Base-by-base conservation (phyloP, 2,888 invertebrate species). In the Cryptocheilus praepositus region DNA sequence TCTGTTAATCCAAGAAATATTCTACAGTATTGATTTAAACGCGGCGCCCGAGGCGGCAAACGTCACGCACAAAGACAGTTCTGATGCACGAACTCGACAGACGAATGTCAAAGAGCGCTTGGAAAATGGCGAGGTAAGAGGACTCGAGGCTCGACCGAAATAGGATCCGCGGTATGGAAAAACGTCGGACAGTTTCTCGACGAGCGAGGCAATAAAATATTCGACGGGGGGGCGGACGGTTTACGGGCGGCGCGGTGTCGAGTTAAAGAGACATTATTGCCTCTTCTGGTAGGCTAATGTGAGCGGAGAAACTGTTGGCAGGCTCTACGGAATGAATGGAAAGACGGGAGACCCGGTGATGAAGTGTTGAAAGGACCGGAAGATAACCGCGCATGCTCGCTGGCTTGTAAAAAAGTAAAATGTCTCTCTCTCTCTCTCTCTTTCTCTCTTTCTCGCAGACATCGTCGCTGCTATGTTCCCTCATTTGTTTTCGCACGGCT, bases 241-340 rank as follows among this genome's bases (percentile, higher is more conserved):
- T 65, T 62, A 51, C 60, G 58, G 46, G 22, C 57, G 53, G 58
- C 67, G 58, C 13, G 65, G 67, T 60, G 67, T 68, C 67, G 60
- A 65, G 67, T 60, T 68, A 64, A 68, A 64, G 59, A 65, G 67
- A 68, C 67, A 59, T 68, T 68, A 68, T 68, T 68, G 67, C 65
- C 62, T 68, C 56, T 60, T 64, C 67, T 59, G 54, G 56, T 55
- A 25, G 51, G 49, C 65, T 68, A 68, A 68, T 60, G 51, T 55
- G 60, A 61, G 65, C 60, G 56, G 60, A 68, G 62, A 58, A 63
- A 57, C 56, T 62, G 66, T 66, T 55, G 56, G 49, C 28, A 21
- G 62, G 25, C 36, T 36, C n/a, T 36, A 25, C 43, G 56, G 56
- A 51, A 18, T 49, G 49, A 49, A 49, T 18, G n/a, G 49, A 49